Evolutionary conservation across 2,797 vertebrate genomes (phyloP), one percentile per base, ranked within the genome.

Genomic region (Botia kubotai): DNA sequence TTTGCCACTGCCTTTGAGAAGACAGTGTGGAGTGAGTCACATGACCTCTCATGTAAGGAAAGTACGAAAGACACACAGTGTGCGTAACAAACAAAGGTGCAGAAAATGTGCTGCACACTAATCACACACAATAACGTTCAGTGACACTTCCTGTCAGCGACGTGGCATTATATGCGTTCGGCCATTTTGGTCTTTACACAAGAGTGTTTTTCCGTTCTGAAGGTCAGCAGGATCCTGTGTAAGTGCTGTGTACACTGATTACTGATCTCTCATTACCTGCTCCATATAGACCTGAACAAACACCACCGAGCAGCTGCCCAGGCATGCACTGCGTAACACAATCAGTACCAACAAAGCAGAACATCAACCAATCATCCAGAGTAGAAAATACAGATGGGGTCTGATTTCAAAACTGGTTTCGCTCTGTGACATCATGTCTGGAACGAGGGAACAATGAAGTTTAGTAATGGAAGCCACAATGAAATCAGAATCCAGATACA

Each of bases 211-310:
- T 62, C 52, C 5, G 7, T 50, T 65, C 57, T 72, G 71, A 71
- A 66, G 79, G 65, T 81, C 75, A 14, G 43, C 63, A 43, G 62
- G 23, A 55, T 63, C 26, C 80, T 52, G 66, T 81, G 13, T 80
- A 81, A 43, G 72, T 48, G 79, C 33, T 70, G 63, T 79, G 73
- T 67, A 68, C 71, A 63, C 43, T 75, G 76, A 82, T 82, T 76
- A 75, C 57, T 66, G 50, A 72, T 83, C 78, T 76, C 66, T 84
- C 82, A 84, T 83, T 75, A 79, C 58, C 65, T 72, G 36, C 77
- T 63, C 65, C 71, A 72, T 19, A 85, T 68, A 77, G 60, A 71
- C 60, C 66, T 76, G 81, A 83, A 78, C 86, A 88, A 84, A 87
- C 75, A 86, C 29, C 46, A 77, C 60, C 70, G 67, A 29, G 72